These are phyloP conservation scores for Ellobius talpinus DNA, from an alignment of 2,113 vertebrate genomes.

Conservation along the genomic window DNA sequence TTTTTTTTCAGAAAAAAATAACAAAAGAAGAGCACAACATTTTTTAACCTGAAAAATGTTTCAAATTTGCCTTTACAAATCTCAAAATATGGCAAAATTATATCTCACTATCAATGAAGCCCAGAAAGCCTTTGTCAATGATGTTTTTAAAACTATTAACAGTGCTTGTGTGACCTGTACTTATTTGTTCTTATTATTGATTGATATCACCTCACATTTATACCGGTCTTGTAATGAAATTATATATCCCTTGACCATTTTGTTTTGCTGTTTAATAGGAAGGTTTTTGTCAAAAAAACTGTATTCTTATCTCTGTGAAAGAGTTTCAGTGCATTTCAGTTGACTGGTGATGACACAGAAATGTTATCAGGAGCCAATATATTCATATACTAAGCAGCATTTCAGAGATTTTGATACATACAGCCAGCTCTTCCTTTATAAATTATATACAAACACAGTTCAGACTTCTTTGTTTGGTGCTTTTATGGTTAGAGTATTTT, in stretches of 20 bases:
- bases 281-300: slow-evolving; percentile 17
- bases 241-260: background rate
- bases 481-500: background rate
- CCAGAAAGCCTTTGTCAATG: slow-evolving; percentile 31
- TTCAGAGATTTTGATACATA: background rate
- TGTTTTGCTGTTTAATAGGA: background rate
- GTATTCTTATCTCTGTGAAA: background rate
- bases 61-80: slow-evolving; percentile 18
- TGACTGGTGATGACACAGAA: background rate
- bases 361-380: background rate
- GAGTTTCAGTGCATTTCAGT: background rate
- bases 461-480: background rate
- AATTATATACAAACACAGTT: background rate
- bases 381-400: background rate
- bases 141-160: slow-evolving; percentile 20
- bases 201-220: background rate
- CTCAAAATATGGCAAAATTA: background rate
- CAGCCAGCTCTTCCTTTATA: background rate
- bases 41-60: background rate
- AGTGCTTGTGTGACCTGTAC: background rate
- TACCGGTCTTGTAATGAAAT: slow-evolving; percentile 7
- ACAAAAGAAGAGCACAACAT: background rate
- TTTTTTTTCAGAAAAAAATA: background rate
- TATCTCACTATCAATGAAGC: background rate
- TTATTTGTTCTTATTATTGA: background rate